Base-by-base conservation (phyloP, 1,140 invertebrate species). In the fruit fly (Drosophila melanogaster) region DNA sequence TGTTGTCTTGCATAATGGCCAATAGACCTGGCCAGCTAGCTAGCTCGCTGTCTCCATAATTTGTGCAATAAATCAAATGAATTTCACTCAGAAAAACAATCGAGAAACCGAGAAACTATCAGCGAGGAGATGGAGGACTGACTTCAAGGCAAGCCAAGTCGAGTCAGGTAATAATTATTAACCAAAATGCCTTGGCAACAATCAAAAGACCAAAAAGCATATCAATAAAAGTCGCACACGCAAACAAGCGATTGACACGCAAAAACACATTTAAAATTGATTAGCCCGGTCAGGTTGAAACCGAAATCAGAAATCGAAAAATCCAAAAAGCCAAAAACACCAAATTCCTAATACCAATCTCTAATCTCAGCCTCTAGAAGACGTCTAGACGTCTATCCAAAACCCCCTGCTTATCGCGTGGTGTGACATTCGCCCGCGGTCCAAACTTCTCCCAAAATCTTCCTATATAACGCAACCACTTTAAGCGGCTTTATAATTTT, bases 261-360 rank as follows among this genome's bases (percentile, higher is more conserved):
- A 89, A 89, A 90, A 89, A 89, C 77, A 89, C 84, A 89, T 90
- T 90, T 89, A 90, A 89, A 89, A 89, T 89, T 89, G 84, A 89
- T 89, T 89, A 89, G 84, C 77, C 79, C 59, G 78, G 80, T 71
- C 76, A 62, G 49, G 57, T 41, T 41, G 61, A 46, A 59, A 49
- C 49, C 50, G 51, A 60, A 74, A 55, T 49, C 38, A 26, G 17
- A 64, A 44, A 65, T n/a, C 41, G 10, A 6, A 50, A 64, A 41
- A 17, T 46, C 33, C 26, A 6, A 50, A 64, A 41, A n/a, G 38
- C 40, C 26, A 30, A 15, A 15, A 38, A 58, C 15, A 15, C 26
- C 30, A 30, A 49, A 71, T 40, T 33, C 35, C 44, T 35, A 57
- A 44, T 26, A 26, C 46, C 26, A 56, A 56, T n/a, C 51, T 35